Base-by-base conservation (phyloP, 1,140 invertebrate genomes). In the Eciton burchellii region DNA sequence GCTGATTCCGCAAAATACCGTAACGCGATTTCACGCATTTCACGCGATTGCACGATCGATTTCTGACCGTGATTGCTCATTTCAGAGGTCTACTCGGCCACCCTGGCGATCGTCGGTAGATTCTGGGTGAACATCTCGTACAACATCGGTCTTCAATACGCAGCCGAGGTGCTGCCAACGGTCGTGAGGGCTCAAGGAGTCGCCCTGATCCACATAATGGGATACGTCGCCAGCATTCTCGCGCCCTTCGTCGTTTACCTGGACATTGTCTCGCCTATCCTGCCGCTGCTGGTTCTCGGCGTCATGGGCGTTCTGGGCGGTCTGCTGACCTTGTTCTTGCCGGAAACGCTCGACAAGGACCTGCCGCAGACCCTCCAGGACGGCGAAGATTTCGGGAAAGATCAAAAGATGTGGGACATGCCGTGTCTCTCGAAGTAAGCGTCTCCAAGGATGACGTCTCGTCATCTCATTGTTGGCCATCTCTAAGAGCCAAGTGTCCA, bases 71-170 rank as follows among this genome's bases (percentile, higher is more conserved):
- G n/a, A 41, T 11, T 35, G 54, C 16, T 35, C 68, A 66, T 93
- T 93, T 49, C 91, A 96, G 96, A 96, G 72, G 94, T 96, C 41
- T 95, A 96, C 14, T 95, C 96, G 83, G 96, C 96, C 0, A 94
- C 95, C 0, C 91, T 97, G 6, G 97, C 97, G 0, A 97, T 98
- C 85, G 92, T 96, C 16, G 97, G 97, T 0, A 94, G 98, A 35
- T 97, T 98, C 84, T 96, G 96, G 81, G 96, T 98, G 16, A 98
- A 98, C 86, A 97, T 98, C 43, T 97, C 97, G 0, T 98, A 98
- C 91, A 98, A 98, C 91, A 98, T 98, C 70, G 97, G 97, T 0
- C 94, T 98, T 0, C 97, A 98, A 89, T 98, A 98, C 93, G 97
- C 97, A 0, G 97, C 97, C 0, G 97, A 98, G 91, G 92, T 98